Percentiles rank a stretch among this genome's conserved stretches.
Evolutionary conservation across 2,888 invertebrate genomes (phyloP).

Genomic region (Perdita meconis): DNA sequence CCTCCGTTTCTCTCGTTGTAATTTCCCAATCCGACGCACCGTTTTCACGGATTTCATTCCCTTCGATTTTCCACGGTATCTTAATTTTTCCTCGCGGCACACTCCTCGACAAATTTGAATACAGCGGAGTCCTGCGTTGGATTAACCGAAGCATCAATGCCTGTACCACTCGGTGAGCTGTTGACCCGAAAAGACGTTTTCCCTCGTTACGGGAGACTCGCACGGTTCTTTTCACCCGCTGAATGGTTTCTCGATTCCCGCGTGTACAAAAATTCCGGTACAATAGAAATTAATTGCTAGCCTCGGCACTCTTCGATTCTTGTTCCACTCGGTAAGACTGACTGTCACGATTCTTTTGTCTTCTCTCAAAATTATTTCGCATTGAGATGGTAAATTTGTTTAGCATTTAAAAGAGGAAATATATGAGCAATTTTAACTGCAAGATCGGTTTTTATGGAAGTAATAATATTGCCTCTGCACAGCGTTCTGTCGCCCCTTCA

Average conservation of each 20-base stretch:
- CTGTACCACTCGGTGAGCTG: background rate
- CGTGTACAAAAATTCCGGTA: background rate
- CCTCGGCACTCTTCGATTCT: background rate
- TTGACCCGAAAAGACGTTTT: conserved; percentile 27
- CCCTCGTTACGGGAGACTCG: background rate
- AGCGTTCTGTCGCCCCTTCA: no score
- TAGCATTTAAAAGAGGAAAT: background rate
- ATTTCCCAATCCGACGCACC: background rate
- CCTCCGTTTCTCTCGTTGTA: background rate
- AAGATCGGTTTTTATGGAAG: background rate
- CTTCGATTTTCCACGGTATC: background rate
- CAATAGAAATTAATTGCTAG: conserved; percentile 32
- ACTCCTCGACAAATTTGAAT: background rate
- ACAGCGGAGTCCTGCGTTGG: background rate
- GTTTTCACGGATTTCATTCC: background rate
- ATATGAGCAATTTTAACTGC: background rate
- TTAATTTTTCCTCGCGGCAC: no score
- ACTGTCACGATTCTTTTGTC: background rate
- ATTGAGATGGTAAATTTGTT: background rate
- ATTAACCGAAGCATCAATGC: conserved; percentile 5
- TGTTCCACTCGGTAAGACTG: background rate
- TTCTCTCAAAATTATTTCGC: background rate
- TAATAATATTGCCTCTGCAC: no score
- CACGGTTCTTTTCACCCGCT: background rate
- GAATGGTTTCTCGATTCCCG: background rate